A percentile compares a stretch with the other conserved stretches of the same genome.
These are phyloP conservation scores for Gobionotothen gibberifrons DNA, from an alignment of 2,797 vertebrate species.

Conservation along the genomic window DNA sequence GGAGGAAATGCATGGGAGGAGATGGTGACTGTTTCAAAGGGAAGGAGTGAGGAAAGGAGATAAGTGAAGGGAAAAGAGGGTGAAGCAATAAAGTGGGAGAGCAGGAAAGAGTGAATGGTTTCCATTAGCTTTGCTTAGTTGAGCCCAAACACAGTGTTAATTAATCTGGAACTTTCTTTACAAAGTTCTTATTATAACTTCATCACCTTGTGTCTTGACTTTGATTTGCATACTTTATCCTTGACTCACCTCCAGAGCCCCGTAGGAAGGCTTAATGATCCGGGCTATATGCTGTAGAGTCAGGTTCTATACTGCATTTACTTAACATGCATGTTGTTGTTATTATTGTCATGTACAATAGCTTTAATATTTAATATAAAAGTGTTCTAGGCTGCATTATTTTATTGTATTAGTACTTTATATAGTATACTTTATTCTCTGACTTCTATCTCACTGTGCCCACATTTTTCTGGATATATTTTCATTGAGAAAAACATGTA, in stretches of 20 bases:
- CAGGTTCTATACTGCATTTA: background rate
- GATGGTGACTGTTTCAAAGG: constrained; percentile 30
- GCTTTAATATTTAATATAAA: too few relatives aligned
- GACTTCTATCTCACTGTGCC: too few relatives aligned
- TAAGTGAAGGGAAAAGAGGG: constrained; percentile 5
- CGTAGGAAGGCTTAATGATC: background rate
- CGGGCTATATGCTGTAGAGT: background rate
- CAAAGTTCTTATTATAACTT: constrained; percentile 50
- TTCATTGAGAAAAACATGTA: too few relatives aligned
- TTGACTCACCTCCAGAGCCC: constrained; percentile 13
- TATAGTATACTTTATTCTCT: too few relatives aligned
- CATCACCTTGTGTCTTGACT: constrained; percentile 38
- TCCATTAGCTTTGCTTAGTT: constrained; percentile 75
- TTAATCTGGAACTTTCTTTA: constrained; percentile 71
- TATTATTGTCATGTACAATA: too few relatives aligned
- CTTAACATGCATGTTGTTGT: background rate
- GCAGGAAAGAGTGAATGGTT: constrained; percentile 51
- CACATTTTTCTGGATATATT: too few relatives aligned
- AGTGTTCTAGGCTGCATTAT: too few relatives aligned
- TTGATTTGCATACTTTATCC: constrained; percentile 35
- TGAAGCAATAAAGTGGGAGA: constrained; percentile 41
- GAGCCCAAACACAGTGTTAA: constrained; percentile 70
- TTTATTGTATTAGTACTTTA: too few relatives aligned
- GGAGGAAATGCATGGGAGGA: constrained; percentile 31
- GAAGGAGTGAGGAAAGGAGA: constrained; percentile 21